phyloP scores from a whole-genome alignment of 2,113 vertebrate genomes.

The Rhipidura dahli region DNA sequence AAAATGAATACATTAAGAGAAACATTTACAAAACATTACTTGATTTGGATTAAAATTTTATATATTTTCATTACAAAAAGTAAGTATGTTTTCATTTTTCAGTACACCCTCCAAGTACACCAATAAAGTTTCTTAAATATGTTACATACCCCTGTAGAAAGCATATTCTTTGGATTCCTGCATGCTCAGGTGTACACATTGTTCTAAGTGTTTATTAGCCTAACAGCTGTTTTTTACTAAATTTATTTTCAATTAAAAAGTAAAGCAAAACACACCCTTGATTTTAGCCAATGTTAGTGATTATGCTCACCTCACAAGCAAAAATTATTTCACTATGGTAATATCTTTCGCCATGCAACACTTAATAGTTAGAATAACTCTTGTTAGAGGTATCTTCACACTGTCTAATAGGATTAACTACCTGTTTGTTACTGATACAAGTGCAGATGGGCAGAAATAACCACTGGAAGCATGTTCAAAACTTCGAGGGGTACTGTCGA shows the following conservation, averaged over 20 bases:
- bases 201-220: background rate
- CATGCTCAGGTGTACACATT: background rate
- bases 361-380: constrained; percentile 26
- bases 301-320: background rate
- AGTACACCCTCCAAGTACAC: background rate
- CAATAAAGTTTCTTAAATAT: background rate
- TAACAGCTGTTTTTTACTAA: background rate
- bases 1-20: background rate
- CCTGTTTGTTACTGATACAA: constrained; percentile 89
- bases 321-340: background rate
- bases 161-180: background rate
- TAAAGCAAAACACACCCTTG: background rate
- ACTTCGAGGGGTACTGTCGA: constrained; percentile 80
- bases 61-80: background rate
- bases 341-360: constrained; percentile 9
- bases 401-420: constrained; percentile 63
- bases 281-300: constrained; percentile 43
- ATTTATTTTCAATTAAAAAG: constrained; percentile 24
- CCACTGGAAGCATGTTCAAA: constrained; percentile 80
- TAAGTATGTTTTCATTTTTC: background rate
- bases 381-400: constrained; percentile 24
- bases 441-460: constrained; percentile 87
- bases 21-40: background rate
- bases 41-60: background rate
- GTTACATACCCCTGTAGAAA: background rate